Conservation (phyloP, 2,113 vertebrate species). For the Atherinomorus stipes region DNA sequence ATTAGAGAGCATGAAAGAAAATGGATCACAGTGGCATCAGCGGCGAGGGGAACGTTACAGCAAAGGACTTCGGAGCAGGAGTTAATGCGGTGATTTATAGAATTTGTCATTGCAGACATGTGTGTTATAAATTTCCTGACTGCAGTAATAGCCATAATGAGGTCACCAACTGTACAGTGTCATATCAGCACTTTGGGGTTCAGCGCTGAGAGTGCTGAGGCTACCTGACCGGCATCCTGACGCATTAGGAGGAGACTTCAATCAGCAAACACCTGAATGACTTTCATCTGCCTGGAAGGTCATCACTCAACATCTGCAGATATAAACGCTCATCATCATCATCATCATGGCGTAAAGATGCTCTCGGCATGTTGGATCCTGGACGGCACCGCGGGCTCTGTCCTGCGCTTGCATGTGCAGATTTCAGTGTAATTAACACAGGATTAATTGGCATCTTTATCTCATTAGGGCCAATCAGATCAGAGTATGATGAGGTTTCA, state of each 20-base stretch:
- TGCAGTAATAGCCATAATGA: slow-evolving; percentile 80
- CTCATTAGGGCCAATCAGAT: slow-evolving; percentile 99
- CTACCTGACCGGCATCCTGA: slow-evolving; percentile 41
- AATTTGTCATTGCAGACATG: slow-evolving; percentile 72
- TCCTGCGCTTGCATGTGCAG: slow-evolving; percentile 94
- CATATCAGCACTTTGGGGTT: slow-evolving; percentile 79
- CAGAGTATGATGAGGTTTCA: slow-evolving; percentile 99
- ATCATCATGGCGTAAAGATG: slow-evolving; percentile 73
- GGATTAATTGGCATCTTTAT: slow-evolving; percentile 99
- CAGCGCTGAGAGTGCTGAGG: slow-evolving; percentile 50
- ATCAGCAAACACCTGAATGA: slow-evolving; percentile 57
- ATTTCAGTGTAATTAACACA: slow-evolving; percentile 99
- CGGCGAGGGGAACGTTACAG: slow-evolving; percentile 41
- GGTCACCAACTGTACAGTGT: slow-evolving; percentile 76
- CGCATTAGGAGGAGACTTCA: slow-evolving; percentile 66
- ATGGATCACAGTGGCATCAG: slow-evolving; percentile 49
- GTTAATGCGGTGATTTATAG: slow-evolving; percentile 77
- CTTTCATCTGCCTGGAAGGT: not conserved
- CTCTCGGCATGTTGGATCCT: slow-evolving; percentile 78
- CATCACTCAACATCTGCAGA: slow-evolving; percentile 57
- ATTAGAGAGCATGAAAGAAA: slow-evolving; percentile 77
- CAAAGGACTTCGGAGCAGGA: slow-evolving; percentile 67
- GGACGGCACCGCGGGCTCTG: slow-evolving; percentile 89
- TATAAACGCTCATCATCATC: slow-evolving; percentile 49
- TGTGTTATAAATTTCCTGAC: slow-evolving; percentile 73